These are phyloP conservation scores for Agrochola lota DNA, from an alignment of 2,888 invertebrate genomes.

Conservation along the genomic window DNA sequence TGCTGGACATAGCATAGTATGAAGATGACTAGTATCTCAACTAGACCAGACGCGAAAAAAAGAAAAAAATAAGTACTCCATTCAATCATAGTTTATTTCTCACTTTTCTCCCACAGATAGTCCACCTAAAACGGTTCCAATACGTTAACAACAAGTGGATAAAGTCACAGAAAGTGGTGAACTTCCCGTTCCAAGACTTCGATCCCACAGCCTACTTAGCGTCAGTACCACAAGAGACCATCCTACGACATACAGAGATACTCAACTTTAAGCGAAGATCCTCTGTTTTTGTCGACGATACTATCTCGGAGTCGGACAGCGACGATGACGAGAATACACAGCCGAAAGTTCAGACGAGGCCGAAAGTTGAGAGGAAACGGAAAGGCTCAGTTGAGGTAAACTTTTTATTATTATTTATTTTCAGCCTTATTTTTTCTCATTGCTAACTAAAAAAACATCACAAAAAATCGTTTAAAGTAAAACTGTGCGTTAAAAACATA, in stretches of 20 bases:
- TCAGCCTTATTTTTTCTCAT: background rate
- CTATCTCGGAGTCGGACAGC: constrained; percentile 76
- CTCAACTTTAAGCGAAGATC: constrained; percentile 67
- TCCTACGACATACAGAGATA: constrained; percentile 92
- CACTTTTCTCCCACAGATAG: constrained; percentile 91
- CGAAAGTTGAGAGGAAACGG: constrained; percentile 53
- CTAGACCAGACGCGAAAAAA: too few species aligned
- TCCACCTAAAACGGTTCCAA: constrained; percentile 98
- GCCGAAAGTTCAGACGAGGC: constrained; percentile 41
- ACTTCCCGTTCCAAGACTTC: constrained; percentile 96
- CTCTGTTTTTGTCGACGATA: constrained; percentile 67
- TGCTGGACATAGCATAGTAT: background rate
- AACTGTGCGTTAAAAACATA: too few species aligned
- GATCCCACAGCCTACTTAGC: constrained; percentile 97
- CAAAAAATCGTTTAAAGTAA: too few species aligned
- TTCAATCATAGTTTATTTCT: too few species aligned
- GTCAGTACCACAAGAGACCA: constrained; percentile 94
- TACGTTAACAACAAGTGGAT: constrained; percentile 97
- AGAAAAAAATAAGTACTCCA: too few species aligned
- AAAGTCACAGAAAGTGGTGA: constrained; percentile 97
- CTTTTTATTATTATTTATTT: background rate
- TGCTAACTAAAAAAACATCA: too few species aligned
- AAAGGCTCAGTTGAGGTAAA: constrained; percentile 49
- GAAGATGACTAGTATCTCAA: background rate
- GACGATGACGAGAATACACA: constrained; percentile 68